Conservation (phyloP, 2,113 vertebrate genomes). For the Alces alces region DNA sequence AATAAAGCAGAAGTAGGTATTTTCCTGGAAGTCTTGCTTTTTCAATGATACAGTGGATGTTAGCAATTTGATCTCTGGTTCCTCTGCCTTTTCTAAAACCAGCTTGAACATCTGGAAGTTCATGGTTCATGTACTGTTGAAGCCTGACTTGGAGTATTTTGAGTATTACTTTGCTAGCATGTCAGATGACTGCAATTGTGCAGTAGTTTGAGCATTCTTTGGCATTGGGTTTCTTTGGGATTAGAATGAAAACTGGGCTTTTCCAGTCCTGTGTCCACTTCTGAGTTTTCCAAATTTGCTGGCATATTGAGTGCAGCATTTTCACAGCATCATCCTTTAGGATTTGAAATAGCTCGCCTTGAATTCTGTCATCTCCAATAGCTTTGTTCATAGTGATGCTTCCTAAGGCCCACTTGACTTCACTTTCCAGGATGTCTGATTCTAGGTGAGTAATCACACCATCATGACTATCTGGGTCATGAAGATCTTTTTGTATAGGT, state of each 20-base stretch:
- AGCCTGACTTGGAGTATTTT: not conserved
- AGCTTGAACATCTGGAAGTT: not conserved
- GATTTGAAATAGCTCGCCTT: not conserved
- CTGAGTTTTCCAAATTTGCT: not conserved
- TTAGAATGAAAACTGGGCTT: not conserved
- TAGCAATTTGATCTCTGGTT: not conserved
- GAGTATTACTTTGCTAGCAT: not conserved
- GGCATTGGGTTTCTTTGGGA: not conserved
- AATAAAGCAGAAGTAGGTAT: not conserved
- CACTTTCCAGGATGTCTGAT: not conserved
- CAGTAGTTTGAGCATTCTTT: not conserved
- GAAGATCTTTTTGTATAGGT: not conserved
- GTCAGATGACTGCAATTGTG: not conserved
- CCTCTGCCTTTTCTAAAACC: not conserved
- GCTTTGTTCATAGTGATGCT: not conserved
- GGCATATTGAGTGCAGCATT: not conserved
- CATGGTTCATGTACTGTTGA: not conserved
- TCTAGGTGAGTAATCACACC: not conserved
- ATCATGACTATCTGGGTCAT: not conserved
- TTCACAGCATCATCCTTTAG: not conserved
- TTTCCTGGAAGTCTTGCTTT: not conserved
- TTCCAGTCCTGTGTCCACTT: not conserved
- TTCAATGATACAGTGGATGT: rapidly evolving
- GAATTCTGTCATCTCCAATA: not conserved
- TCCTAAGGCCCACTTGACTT: not conserved